These are phyloP conservation scores for Cosmia pyralina DNA, from an alignment of 2,888 invertebrate species.

Conservation along the genomic window DNA sequence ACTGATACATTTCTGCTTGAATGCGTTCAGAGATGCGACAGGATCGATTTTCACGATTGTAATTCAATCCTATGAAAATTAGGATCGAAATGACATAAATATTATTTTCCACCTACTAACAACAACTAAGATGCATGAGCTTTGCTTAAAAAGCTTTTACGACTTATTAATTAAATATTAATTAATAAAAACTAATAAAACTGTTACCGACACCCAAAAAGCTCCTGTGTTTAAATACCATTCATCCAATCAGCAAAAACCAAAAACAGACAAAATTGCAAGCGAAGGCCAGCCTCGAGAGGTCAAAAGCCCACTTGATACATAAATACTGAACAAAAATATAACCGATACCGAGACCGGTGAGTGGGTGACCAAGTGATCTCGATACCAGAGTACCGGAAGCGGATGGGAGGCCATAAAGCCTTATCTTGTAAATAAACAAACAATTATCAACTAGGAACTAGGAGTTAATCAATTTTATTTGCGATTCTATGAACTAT, in stretches of 20 bases:
- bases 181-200: slow-evolving; percentile 16
- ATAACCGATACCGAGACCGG: slow-evolving; percentile 12
- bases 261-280: slow-evolving; percentile 35
- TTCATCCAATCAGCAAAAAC: slow-evolving; percentile 21
- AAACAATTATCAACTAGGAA: slow-evolving; percentile 68
- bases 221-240: slow-evolving; percentile 12
- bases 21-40: background rate
- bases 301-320: slow-evolving; percentile 43
- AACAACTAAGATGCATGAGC: background rate
- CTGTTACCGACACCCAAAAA: slow-evolving; percentile 3
- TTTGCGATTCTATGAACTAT: slow-evolving; percentile 68
- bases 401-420: slow-evolving; percentile 63
- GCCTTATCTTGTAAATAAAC: slow-evolving; percentile 64
- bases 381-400: slow-evolving; percentile 65
- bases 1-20: slow-evolving; percentile 4
- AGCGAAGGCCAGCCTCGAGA: slow-evolving; percentile 27
- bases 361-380: slow-evolving; percentile 43
- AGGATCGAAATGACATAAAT: background rate
- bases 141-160: slow-evolving; percentile 5
- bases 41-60: background rate
- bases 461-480: slow-evolving; percentile 62
- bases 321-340: slow-evolving; percentile 24
- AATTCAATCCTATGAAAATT: background rate
- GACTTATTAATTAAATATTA: background rate
- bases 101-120: background rate